Conservation (phyloP, 2,113 vertebrate species). For the Ochotona princeps region DNA sequence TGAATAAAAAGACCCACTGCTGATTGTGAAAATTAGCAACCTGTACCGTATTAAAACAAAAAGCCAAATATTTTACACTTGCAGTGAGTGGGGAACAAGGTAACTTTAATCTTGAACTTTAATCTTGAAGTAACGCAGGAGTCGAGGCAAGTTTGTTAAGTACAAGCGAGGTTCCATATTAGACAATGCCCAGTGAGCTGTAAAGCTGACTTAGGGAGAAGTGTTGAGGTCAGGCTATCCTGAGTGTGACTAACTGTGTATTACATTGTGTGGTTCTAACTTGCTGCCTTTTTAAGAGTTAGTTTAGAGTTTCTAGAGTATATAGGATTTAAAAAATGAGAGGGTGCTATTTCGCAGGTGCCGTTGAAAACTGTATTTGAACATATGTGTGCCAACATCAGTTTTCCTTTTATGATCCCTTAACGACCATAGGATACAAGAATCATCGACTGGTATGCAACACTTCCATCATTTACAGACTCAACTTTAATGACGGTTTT, state of each 20-base stretch:
- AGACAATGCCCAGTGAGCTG: not conserved
- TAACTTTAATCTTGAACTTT: not conserved
- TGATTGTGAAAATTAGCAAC: not conserved
- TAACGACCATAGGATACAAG: not conserved
- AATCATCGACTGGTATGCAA: fast-evolving
- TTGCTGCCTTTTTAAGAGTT: slow-evolving; percentile 33
- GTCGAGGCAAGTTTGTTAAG: slow-evolving; percentile 37
- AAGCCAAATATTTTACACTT: slow-evolving; percentile 24
- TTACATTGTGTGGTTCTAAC: slow-evolving; percentile 8
- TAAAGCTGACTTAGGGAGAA: slow-evolving; percentile 23
- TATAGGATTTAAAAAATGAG: slow-evolving; percentile 51
- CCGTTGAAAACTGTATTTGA: slow-evolving; percentile 57
- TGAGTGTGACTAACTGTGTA: slow-evolving; percentile 27
- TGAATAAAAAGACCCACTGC: slow-evolving; percentile 14
- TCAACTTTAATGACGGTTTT: slow-evolving; percentile 48
- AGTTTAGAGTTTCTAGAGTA: slow-evolving; percentile 14
- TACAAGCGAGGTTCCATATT: not conserved
- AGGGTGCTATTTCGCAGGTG: not conserved
- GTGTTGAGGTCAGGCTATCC: slow-evolving; percentile 21
- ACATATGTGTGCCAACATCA: slow-evolving; percentile 50
- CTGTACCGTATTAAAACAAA: slow-evolving; percentile 35
- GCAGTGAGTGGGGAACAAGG: slow-evolving; percentile 44
- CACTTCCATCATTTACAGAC: slow-evolving; percentile 5
- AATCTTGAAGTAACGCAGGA: not conserved
- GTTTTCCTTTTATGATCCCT: slow-evolving; percentile 32